Evolutionary conservation across 2,113 vertebrate species (phyloP), one percentile per base, ranked within the genome.

Genomic region (Uria lomvia): DNA sequence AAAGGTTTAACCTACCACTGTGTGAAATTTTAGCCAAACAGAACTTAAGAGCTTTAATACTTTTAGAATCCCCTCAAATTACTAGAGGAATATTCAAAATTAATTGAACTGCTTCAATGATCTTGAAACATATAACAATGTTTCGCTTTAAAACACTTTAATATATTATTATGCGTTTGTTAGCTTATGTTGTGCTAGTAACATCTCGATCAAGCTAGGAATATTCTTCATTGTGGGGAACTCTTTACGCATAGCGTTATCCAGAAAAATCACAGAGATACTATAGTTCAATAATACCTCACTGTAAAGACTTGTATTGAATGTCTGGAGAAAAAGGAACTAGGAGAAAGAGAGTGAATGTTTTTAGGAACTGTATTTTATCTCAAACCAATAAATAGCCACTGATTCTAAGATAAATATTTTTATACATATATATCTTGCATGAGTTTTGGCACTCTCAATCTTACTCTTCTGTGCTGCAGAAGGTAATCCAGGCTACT

Each of bases 1-100:
- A 78, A 85, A 87, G 56, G 23, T 95, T 96, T 95, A 92, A 92
- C 72, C 24, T 89, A 87, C 56, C 76, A 87, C 68, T 94, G 56
- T 73, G 85, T 89, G 91, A 95, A 95, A 95, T 94, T 94, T 91
- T 94, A 97, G 62, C 36, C 65, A 94, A 96, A 94, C 56, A 88
- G 86, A 90, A 94, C 7, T 81, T 91, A 92, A 92, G 80, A 77
- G 40, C 40, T 71, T 70, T 92, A 91, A 75, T 81, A 45, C 79
- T 49, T 95, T 45, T 38, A 72, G 56, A 89, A 92, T 94, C 52
- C 34, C 20, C n/a, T 84, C 59, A 84, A 84, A 96, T 93, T 83
- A 80, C 60, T 75, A 78, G 68, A 86, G 17, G 22, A 74, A 58
- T 65, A 86, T 85, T 78, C 22, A 84, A 78, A 94, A 91, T 89